phyloP scores from a whole-genome alignment of 2,113 vertebrate genomes.

The Istiophorus platypterus region DNA sequence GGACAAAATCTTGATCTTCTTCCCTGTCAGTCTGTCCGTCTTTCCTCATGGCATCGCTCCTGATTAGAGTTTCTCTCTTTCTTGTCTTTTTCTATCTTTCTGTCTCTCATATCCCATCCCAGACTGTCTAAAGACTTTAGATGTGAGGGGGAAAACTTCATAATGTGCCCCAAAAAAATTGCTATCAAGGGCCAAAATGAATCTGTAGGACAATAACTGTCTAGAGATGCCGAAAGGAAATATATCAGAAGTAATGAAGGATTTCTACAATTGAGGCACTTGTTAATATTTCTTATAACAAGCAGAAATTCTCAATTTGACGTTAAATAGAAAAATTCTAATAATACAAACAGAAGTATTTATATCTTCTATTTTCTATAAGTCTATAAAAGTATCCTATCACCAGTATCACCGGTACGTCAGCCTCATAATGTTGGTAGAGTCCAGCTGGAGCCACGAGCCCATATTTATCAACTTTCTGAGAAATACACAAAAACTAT shows the following conservation, averaged over 20 bases:
- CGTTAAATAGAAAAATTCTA: constrained; percentile 6
- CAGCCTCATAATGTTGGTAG: background rate
- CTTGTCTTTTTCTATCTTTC: constrained; percentile 36
- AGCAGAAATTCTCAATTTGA: background rate
- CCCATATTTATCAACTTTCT: constrained; percentile 29
- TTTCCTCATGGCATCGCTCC: constrained; percentile 53
- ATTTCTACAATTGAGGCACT: constrained; percentile 9
- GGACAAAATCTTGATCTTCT: constrained; percentile 81
- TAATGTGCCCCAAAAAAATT: constrained; percentile 26
- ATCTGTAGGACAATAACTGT: constrained; percentile 21
- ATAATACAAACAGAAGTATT: too few species aligned
- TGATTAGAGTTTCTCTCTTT: constrained; percentile 39
- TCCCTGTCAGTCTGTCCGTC: constrained; percentile 51
- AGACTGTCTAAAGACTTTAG: constrained; percentile 27
- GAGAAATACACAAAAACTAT: background rate
- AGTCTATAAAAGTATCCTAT: too few species aligned
- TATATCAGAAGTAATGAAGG: background rate
- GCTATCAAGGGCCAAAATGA: constrained; percentile 14
- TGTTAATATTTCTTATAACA: constrained; percentile 12
- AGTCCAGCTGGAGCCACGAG: constrained; percentile 6
- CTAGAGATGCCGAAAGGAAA: constrained; percentile 39
- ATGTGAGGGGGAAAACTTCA: constrained; percentile 26
- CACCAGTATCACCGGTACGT: background rate
- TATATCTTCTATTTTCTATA: too few species aligned
- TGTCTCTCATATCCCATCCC: constrained; percentile 5